These are phyloP conservation scores for Ophioninae sp. DNA, from an alignment of 2,888 invertebrate species.

Conservation along the genomic window DNA sequence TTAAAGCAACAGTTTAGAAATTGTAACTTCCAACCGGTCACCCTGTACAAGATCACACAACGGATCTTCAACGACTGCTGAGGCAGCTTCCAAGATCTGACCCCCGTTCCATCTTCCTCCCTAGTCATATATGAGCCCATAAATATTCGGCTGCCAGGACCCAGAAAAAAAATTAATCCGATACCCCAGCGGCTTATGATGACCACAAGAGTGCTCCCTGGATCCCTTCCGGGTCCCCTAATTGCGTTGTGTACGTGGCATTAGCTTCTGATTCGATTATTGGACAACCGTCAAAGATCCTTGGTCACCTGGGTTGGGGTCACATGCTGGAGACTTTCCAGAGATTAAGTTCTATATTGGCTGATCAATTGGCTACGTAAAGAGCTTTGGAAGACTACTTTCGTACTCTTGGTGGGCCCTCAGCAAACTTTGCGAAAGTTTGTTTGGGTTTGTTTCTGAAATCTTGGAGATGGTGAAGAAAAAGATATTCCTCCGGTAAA, in stretches of 20 bases:
- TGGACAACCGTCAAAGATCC: neutral
- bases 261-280: neutral
- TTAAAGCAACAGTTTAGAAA: too few species aligned
- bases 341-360: neutral
- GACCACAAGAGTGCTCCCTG: constrained; percentile 48
- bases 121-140: constrained; percentile 9
- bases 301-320: neutral
- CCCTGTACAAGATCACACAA: neutral
- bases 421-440: neutral
- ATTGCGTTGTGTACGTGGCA: neutral
- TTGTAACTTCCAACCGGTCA: neutral
- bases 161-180: constrained; percentile 63
- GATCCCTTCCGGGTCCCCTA: constrained; percentile 30
- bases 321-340: neutral
- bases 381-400: neutral
- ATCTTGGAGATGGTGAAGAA: neutral
- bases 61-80: constrained; percentile 1
- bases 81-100: constrained; percentile 10
- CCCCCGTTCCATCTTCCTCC: constrained; percentile 34
- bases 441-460: neutral
- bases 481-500: constrained; percentile 1
- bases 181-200: constrained; percentile 46
- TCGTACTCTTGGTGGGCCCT: neutral
- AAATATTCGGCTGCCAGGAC: neutral
- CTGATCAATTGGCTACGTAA: neutral